phyloP scores from a whole-genome alignment of 2,797 vertebrate genomes.

The Halcyon badia region DNA sequence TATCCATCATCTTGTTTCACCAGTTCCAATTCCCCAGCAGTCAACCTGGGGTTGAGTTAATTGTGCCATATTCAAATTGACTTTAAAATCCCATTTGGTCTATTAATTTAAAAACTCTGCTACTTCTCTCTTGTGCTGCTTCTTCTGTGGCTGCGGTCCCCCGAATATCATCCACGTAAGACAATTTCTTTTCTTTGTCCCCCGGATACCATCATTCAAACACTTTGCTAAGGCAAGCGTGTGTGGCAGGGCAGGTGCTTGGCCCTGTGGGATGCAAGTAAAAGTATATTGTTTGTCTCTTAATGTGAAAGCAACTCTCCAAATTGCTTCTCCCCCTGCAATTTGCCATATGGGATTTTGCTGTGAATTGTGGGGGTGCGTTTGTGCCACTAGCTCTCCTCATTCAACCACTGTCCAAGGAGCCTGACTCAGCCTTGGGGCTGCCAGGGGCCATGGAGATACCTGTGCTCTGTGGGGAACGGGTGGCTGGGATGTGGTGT shows the following conservation, averaged over 20 bases:
- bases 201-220: not conserved
- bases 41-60: not conserved
- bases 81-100: not conserved
- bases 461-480: not conserved
- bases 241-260: constrained; percentile 30
- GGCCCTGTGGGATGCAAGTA: not conserved
- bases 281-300: constrained; percentile 16
- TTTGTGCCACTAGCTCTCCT: not conserved
- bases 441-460: not conserved
- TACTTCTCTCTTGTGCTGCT: not conserved
- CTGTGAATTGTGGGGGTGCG: not conserved
- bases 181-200: not conserved
- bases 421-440: not conserved
- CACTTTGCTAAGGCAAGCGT: not conserved
- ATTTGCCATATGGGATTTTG: constrained; percentile 24
- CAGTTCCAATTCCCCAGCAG: not conserved
- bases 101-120: constrained; percentile 24
- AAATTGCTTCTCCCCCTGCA: not conserved
- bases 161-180: not conserved
- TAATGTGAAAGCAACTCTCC: constrained; percentile 38
- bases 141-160: not conserved
- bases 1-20: not conserved
- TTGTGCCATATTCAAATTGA: not conserved
- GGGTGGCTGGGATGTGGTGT: not conserved
- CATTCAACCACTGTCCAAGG: not conserved